Evolutionary conservation across 2,797 vertebrate species (phyloP).

Genomic region (Menidia menidia): DNA sequence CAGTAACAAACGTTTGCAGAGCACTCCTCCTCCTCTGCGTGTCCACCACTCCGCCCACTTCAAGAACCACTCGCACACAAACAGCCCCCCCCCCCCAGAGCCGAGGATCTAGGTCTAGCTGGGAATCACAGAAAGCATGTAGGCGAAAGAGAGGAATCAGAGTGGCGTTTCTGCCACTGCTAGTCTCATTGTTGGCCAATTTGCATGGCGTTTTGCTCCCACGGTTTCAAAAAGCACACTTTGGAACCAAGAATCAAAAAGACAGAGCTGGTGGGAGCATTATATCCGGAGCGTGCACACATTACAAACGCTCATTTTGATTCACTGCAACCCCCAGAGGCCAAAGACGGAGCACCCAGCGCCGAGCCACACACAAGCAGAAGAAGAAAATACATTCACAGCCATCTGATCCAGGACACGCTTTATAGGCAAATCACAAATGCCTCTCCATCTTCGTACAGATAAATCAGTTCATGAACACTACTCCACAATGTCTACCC

Average conservation of each 20-base stretch:
- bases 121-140: conserved; percentile 52
- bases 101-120: conserved; percentile 63
- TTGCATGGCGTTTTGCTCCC: conserved; percentile 53
- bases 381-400: no score
- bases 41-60: conserved; percentile 57
- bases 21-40: conserved; percentile 30
- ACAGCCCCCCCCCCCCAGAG: conserved; percentile 7
- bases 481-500: no score
- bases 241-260: background rate
- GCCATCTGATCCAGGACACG: no score
- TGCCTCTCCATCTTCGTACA: no score
- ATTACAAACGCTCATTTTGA: conserved; percentile 39
- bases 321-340: conserved; percentile 10
- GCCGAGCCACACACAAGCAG: no score
- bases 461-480: no score
- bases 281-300: background rate
- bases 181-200: conserved; percentile 38
- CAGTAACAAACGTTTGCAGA: conserved; percentile 69
- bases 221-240: conserved; percentile 14
- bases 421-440: no score
- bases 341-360: background rate
- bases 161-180: conserved; percentile 30
- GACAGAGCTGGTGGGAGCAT: background rate
- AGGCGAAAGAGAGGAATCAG: conserved; percentile 50
- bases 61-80: conserved; percentile 43